Evolutionary conservation across 1,140 invertebrate genomes (phyloP), one percentile per base, ranked within the genome.

Genomic region (Drosophila persimilis): DNA sequence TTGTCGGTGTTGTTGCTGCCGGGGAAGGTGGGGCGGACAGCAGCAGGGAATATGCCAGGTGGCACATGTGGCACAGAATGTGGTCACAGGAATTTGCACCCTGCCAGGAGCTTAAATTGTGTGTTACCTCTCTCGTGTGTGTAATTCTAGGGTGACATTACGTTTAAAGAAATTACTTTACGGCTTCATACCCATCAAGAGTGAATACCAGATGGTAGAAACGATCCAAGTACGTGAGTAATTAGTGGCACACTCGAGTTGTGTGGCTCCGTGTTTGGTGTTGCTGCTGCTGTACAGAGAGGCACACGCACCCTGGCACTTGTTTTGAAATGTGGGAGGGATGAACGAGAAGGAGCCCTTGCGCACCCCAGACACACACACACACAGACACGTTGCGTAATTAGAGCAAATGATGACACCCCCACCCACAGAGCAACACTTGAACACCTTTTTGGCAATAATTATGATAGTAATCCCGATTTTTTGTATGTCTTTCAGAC

Each of bases 141-240:
- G 74, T 89, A 76, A 62, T 89, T 88, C 61, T 90, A 90, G 88
- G 88, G 77, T 81, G 67, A 84, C 77, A 64, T 63, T 90, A 35
- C 83, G 77, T 77, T 73, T 90, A 72, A 90, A 90, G 78, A 90
- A 88, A 90, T 88, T 84, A 46, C 83, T 90, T 76, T 90, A 85
- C 76, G 88, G 88, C 78, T 77, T 90, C 51, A 85, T 88, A 71
- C 83, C 83, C 61, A 80, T 90, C 78, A 77, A 90, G 62, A 74
- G 85, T 59, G 88, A 90, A 73, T 84, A 89, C 63, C 83, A 85
- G 73, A 74, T 88, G 61, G 67, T 85, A 70, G 80, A 83, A 91
- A 79, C 89, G 72, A 64, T 89, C 46, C 83, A 91, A 65, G 90
- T 92, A 83, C 77, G 88, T 90, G 77, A 88, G 75, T 83, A 80